phyloP scores from a whole-genome alignment of 1,140 invertebrate species.

The Polyergus mexicanus region DNA sequence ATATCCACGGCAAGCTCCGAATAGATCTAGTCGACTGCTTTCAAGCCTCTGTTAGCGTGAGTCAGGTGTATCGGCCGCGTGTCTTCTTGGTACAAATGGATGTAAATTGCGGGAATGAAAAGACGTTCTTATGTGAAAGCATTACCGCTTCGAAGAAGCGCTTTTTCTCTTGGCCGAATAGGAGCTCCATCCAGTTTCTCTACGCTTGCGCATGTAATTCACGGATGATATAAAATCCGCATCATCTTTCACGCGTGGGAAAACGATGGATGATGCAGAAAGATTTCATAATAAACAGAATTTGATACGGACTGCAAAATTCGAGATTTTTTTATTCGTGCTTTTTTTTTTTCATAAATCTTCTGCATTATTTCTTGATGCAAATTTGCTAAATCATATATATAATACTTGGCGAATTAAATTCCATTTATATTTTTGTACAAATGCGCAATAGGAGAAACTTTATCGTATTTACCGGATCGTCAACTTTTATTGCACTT shows the following conservation, averaged over 20 bases:
- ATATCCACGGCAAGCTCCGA: constrained; percentile 57
- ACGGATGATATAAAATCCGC: constrained; percentile 51
- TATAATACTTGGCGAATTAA: background rate
- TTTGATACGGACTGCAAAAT: background rate
- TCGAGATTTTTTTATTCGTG: background rate
- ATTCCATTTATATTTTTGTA: background rate
- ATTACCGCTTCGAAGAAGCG: constrained; percentile 62
- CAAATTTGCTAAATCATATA: background rate
- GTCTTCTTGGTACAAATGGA: constrained; percentile 71
- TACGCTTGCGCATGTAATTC: constrained; percentile 45
- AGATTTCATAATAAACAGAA: constrained; percentile 44
- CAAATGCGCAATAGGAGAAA: background rate
- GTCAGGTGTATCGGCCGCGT: constrained; percentile 68
- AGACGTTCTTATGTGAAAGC: constrained; percentile 71
- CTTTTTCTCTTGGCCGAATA: constrained; percentile 30
- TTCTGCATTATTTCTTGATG: too few species aligned
- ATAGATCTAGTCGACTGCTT: constrained; percentile 67
- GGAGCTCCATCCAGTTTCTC: constrained; percentile 22
- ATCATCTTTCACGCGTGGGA: constrained; percentile 46
- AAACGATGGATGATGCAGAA: constrained; percentile 6
- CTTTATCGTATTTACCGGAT: constrained; percentile 19
- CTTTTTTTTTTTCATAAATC: background rate
- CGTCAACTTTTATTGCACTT: constrained; percentile 9
- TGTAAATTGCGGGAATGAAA: constrained; percentile 77
- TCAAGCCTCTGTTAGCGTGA: constrained; percentile 61